Evolutionary conservation across 1,140 invertebrate genomes (phyloP).

Genomic region (Cryptotermes secundus): DNA sequence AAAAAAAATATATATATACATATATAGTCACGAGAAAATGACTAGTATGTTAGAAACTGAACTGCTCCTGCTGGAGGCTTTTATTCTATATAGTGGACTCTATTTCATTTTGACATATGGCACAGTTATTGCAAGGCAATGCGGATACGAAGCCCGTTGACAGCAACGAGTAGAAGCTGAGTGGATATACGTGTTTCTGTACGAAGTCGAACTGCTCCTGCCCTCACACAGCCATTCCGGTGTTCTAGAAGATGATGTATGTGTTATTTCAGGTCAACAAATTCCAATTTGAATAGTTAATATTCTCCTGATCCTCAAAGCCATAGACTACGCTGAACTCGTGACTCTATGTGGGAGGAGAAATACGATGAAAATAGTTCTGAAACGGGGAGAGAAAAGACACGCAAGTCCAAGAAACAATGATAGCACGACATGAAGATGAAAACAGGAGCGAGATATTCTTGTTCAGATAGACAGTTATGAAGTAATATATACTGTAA

Average conservation of each 20-base stretch:
- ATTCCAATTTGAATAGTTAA: neutral
- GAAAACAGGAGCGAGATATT: neutral
- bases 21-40: neutral
- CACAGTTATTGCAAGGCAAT: neutral
- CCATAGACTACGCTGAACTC: neutral
- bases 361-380: neutral
- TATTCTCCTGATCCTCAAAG: neutral
- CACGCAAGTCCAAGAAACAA: neutral
- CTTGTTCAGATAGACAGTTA: neutral
- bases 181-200: no score
- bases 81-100: neutral
- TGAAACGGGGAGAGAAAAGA: neutral
- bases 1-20: no score
- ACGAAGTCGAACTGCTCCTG: neutral
- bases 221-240: neutral
- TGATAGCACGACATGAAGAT: neutral
- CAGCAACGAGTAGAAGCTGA: no score
- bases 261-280: neutral
- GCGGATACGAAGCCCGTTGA: neutral
- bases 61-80: neutral
- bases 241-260: neutral
- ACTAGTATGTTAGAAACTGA: neutral
- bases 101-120: constrained; percentile 1
- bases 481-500: neutral
- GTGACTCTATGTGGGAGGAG: neutral